These are phyloP conservation scores for Moxostoma hubbsi DNA, from an alignment of 2,797 vertebrate genomes.

Conservation along the genomic window DNA sequence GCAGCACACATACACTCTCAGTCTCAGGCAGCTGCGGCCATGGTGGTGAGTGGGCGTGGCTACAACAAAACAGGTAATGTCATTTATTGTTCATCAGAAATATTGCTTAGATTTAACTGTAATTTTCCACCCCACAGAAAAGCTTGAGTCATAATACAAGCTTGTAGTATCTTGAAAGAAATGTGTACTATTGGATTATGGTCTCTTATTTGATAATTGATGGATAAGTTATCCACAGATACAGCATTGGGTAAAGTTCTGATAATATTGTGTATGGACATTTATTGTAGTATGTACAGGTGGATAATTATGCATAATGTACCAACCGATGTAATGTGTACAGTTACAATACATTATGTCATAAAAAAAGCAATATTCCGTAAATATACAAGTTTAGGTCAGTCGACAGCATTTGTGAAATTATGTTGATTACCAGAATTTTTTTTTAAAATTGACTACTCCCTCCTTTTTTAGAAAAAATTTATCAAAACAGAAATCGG, in stretches of 20 bases:
- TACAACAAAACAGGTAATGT: constrained; percentile 61
- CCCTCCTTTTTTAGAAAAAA: too few species aligned
- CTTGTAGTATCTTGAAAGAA: background rate
- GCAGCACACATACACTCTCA: constrained; percentile 96
- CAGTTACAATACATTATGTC: too few species aligned
- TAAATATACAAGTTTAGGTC: too few species aligned
- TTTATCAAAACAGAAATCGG: too few species aligned
- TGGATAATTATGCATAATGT: background rate
- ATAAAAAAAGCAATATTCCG: too few species aligned
- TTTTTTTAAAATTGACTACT: too few species aligned
- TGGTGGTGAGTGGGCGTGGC: constrained; percentile 93
- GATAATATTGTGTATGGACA: background rate
- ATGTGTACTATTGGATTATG: background rate
- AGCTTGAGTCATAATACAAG: background rate
- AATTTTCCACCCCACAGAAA: background rate
- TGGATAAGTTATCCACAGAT: background rate
- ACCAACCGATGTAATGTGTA: too few species aligned
- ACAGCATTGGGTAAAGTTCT: background rate
- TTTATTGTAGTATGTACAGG: background rate
- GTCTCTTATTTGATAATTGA: background rate
- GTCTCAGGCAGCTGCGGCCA: constrained; percentile 89
- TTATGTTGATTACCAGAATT: too few species aligned
- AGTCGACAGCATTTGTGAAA: too few species aligned
- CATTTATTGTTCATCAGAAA: constrained; percentile 14
- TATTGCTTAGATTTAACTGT: background rate